Base-by-base conservation (phyloP, 1,140 invertebrate species). In the Neodiprion pinetum region DNA sequence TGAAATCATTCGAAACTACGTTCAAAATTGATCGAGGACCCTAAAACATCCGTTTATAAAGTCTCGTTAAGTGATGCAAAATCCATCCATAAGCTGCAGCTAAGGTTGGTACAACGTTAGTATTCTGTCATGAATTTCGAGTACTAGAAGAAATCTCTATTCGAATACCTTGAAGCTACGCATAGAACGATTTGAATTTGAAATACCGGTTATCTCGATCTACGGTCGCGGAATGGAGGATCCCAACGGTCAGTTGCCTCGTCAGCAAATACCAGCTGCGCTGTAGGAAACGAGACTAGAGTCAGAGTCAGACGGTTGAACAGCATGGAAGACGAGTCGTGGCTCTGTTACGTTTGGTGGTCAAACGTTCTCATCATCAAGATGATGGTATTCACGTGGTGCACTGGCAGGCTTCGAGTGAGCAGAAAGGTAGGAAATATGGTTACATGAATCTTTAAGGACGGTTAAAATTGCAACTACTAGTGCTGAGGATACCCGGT, bases 351-450 rank as follows among this genome's bases (percentile, higher is more conserved):
- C 72, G 76, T 78, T 4, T 82, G 80, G 77, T 85, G 83, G 80
- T 78, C 80, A 10, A 80, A 81, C 67, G 49, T 84, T 70, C 74
- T 85, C 47, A 70, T 84, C 53, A n/a, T 85, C 1, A 80, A 87
- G 72, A 78, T 85, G 75, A 76, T 83, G 77, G 14, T 67, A 23
- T 77, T 86, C 11, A 78, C 79, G n/a, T 87, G 85, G 84, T 78
- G 76, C 17, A 87, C 85, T 0, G 85, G 85, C 3, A 77, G 72
- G 40, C 76, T 78, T 67, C 83, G 85, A 75, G 76, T 82, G 7
- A 70, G 72, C 47, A 80, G 78, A 75, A 80, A 82, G 76, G 85
- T 87, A 82, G 76, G 71, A 71, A n/a, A 28, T 7, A 47, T 69
- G 21, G 21, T 14, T 1, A 66, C 14, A 66, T 40, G 28, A 40